Evolutionary conservation across 2,113 vertebrate genomes (phyloP).

Genomic region (Choloepus hoffmanni): DNA sequence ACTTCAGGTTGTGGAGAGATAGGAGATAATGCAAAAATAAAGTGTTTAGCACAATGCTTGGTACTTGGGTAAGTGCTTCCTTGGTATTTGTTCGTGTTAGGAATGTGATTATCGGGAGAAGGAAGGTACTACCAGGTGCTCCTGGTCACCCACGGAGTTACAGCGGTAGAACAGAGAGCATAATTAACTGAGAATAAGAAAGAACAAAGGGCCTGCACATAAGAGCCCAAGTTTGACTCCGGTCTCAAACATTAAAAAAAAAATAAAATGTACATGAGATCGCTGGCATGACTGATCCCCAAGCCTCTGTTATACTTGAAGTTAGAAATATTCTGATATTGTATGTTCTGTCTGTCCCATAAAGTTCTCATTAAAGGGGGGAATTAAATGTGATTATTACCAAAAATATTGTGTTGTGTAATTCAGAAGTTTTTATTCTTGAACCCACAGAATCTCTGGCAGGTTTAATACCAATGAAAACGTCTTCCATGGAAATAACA

Average conservation of each 20-base stretch:
- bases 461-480: background rate
- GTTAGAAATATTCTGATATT: background rate
- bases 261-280: background rate
- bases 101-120: background rate
- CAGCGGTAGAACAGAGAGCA: background rate
- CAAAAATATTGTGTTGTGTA: background rate
- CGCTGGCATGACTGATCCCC: background rate
- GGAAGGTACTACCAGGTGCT: background rate
- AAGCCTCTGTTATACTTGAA: background rate
- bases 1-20: background rate
- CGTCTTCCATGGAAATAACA: background rate
- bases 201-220: background rate
- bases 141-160: background rate
- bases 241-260: background rate
- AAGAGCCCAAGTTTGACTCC: background rate
- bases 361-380: background rate
- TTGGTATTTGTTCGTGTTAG: background rate
- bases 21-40: background rate
- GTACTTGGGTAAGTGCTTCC: background rate
- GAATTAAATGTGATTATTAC: background rate
- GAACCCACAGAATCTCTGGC: background rate
- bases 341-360: background rate
- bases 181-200: background rate
- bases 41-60: background rate
- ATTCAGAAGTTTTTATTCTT: constrained; percentile 2